Conservation (phyloP, 2,797 vertebrate genomes). For the Hippoglossus hippoglossus region DNA sequence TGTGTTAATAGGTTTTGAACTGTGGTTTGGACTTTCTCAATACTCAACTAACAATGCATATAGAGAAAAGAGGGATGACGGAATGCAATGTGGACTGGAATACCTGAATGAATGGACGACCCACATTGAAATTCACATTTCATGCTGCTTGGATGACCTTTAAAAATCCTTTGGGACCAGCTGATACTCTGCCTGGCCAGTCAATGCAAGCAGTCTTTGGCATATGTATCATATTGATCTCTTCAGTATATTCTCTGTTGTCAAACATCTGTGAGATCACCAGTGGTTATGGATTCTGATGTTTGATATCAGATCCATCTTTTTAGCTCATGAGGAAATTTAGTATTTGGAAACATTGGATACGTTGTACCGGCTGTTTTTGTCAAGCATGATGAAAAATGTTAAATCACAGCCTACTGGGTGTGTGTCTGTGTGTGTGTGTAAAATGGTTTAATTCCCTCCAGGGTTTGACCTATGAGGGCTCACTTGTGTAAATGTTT, state of each 20-base stretch:
- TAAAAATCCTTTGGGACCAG: constrained; percentile 7
- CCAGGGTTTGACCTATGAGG: constrained; percentile 34
- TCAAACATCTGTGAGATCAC: background rate
- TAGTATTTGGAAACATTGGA: constrained; percentile 5
- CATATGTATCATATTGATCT: constrained; percentile 9
- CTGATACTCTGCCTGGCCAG: constrained; percentile 2
- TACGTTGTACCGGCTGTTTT: background rate
- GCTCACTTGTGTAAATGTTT: constrained; percentile 59
- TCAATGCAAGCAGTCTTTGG: constrained; percentile 10
- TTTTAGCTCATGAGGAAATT: background rate
- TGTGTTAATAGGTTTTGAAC: no score
- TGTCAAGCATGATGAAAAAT: constrained; percentile 7
- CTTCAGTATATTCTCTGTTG: background rate
- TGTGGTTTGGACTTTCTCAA: no score
- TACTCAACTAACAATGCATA: no score
- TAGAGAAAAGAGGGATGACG: no score
- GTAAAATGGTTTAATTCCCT: constrained; percentile 21
- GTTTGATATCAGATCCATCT: background rate
- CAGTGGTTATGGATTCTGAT: background rate
- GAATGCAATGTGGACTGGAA: background rate
- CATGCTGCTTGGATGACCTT: constrained; percentile 4
- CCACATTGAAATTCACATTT: background rate
- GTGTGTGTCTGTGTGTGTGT: background rate
- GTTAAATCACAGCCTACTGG: constrained; percentile 2
- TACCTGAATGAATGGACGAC: background rate